phyloP scores from a whole-genome alignment of 2,797 vertebrate species.

The Zalophus californianus region DNA sequence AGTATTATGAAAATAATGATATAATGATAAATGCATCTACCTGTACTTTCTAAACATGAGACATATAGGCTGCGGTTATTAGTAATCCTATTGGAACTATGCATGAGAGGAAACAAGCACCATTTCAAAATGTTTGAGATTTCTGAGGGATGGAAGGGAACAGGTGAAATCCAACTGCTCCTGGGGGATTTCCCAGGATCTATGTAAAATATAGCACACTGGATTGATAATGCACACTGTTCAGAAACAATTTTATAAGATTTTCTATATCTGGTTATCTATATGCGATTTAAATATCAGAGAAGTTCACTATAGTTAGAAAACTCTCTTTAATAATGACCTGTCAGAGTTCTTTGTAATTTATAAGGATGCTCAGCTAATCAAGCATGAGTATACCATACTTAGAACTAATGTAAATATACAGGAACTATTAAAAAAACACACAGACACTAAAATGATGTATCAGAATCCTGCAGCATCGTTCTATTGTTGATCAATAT shows the following conservation, averaged over 20 bases:
- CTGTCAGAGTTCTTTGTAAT: background rate
- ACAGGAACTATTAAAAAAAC: background rate
- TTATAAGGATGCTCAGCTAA: background rate
- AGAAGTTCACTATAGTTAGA: background rate
- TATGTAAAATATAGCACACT: background rate
- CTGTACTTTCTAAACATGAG: background rate
- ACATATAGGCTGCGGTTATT: background rate
- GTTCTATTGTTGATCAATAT: background rate
- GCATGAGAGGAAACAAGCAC: background rate
- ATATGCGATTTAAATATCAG: background rate
- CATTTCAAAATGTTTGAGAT: background rate
- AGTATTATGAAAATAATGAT: background rate
- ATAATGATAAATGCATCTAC: background rate
- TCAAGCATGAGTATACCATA: background rate
- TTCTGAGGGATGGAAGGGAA: background rate
- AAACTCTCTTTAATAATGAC: background rate
- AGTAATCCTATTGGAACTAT: background rate
- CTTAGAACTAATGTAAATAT: background rate
- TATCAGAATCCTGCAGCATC: background rate
- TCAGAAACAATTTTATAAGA: background rate
- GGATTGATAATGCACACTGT: background rate
- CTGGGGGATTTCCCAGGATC: background rate
- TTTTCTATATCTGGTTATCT: background rate
- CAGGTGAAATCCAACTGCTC: background rate
- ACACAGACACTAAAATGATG: background rate